These are phyloP conservation scores for Delichon dasypus DNA, from an alignment of 2,797 vertebrate genomes.

Conservation along the genomic window DNA sequence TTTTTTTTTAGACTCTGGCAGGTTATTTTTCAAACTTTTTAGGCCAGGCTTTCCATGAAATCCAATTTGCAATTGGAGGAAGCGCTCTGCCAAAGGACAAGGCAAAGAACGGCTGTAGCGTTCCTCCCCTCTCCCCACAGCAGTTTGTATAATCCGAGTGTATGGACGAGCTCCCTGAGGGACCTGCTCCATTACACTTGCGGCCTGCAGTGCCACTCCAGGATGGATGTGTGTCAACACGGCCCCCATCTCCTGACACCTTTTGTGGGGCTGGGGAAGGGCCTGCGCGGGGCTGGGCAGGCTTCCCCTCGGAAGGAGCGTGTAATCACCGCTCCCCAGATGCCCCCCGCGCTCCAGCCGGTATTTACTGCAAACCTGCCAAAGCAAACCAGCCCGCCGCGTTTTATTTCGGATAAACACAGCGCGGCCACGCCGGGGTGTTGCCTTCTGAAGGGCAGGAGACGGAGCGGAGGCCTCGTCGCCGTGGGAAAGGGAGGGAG, in stretches of 20 bases:
- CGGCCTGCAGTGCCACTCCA: conserved; percentile 59
- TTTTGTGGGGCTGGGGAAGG: conserved; percentile 76
- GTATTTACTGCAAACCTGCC: conserved; percentile 72
- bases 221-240: conserved; percentile 73
- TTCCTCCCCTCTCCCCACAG: neutral
- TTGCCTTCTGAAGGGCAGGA: conserved; percentile 27
- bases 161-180: conserved; percentile 67
- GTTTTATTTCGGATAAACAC: conserved; percentile 59
- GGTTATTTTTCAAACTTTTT: neutral
- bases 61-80: neutral
- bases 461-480: neutral
- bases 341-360: conserved; percentile 65
- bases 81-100: neutral
- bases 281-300: conserved; percentile 68
- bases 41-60: neutral
- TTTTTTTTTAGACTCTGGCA: neutral
- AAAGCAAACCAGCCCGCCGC: conserved; percentile 67
- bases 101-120: neutral
- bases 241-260: conserved; percentile 76
- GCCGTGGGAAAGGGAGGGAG: neutral
- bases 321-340: conserved; percentile 70
- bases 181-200: conserved; percentile 77
- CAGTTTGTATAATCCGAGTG: conserved; percentile 66
- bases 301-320: conserved; percentile 77
- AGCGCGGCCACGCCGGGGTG: conserved; percentile 14